Conservation (phyloP, 2,113 vertebrate genomes). For the Polypterus bichir region DNA sequence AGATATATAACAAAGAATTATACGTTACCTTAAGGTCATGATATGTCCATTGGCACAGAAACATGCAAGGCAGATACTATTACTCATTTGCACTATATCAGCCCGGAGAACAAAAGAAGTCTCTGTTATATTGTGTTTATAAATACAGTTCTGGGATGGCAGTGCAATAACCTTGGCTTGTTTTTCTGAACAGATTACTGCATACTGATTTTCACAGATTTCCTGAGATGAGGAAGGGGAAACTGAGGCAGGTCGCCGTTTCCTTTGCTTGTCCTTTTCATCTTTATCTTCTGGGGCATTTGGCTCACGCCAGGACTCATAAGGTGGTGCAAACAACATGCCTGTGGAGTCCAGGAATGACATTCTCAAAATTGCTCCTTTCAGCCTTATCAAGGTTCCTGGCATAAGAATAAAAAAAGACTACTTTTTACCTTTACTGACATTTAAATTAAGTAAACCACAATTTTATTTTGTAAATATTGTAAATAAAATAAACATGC, state of each 20-base stretch:
- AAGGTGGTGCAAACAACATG: slow-evolving; percentile 60
- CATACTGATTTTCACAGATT: slow-evolving; percentile 84
- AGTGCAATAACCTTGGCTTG: slow-evolving; percentile 92
- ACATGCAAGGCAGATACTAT: slow-evolving; percentile 80
- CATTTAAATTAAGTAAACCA: not conserved
- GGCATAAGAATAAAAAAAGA: slow-evolving; percentile 17
- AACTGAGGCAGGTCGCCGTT: slow-evolving; percentile 82
- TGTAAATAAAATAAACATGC: too few relatives aligned
- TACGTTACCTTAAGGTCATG: slow-evolving; percentile 90
- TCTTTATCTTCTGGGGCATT: slow-evolving; percentile 81
- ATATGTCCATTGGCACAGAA: slow-evolving; percentile 98
- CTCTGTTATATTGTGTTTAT: slow-evolving; percentile 95
- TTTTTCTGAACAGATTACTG: slow-evolving; percentile 95
- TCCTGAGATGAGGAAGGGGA: slow-evolving; percentile 92
- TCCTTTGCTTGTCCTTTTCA: slow-evolving; percentile 77
- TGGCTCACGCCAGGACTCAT: slow-evolving; percentile 80
- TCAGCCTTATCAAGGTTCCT: slow-evolving; percentile 85
- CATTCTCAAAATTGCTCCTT: slow-evolving; percentile 81
- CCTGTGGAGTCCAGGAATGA: slow-evolving; percentile 82
- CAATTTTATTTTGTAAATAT: too few relatives aligned
- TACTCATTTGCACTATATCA: slow-evolving; percentile 78
- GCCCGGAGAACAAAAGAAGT: slow-evolving; percentile 88
- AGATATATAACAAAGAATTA: too few relatives aligned
- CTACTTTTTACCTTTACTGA: slow-evolving; percentile 17
- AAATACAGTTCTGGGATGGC: slow-evolving; percentile 85